A percentile compares a stretch with the other conserved stretches of the same genome.
Conservation (phyloP, 1,140 invertebrate genomes). For the Acyrthosiphon pisum region DNA sequence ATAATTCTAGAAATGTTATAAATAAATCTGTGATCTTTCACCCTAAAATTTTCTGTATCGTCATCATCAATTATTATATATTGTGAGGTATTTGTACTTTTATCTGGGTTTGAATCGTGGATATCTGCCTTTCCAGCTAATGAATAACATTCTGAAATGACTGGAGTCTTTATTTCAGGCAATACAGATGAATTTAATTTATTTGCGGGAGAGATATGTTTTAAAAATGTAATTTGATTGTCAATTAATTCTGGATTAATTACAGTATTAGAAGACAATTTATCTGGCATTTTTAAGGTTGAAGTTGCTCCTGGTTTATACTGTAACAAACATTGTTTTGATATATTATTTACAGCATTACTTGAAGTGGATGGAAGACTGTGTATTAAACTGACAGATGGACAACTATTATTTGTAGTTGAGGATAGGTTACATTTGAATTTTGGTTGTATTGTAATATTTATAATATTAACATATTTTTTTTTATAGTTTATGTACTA, state of each 20-base stretch:
- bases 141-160: not conserved
- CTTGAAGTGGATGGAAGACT: not conserved
- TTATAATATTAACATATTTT: no score
- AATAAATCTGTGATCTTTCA: not conserved
- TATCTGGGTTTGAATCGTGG: not conserved
- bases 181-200: no score
- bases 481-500: no score
- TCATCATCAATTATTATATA: not conserved
- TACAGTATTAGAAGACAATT: not conserved
- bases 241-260: no score
- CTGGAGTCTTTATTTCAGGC: not conserved
- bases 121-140: no score
- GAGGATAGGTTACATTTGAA: not conserved
- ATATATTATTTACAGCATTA: not conserved
- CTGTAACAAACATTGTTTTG: not conserved
- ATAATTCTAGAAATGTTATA: not conserved
- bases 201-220: no score
- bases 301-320: not conserved
- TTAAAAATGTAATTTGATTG: no score
- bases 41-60: not conserved
- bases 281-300: not conserved
- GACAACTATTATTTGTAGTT: not conserved
- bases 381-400: not conserved
- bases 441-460: not conserved
- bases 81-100: no score